These are phyloP conservation scores for Spinibarbus caldwelli DNA, from an alignment of 2,797 vertebrate species.

Conservation along the genomic window DNA sequence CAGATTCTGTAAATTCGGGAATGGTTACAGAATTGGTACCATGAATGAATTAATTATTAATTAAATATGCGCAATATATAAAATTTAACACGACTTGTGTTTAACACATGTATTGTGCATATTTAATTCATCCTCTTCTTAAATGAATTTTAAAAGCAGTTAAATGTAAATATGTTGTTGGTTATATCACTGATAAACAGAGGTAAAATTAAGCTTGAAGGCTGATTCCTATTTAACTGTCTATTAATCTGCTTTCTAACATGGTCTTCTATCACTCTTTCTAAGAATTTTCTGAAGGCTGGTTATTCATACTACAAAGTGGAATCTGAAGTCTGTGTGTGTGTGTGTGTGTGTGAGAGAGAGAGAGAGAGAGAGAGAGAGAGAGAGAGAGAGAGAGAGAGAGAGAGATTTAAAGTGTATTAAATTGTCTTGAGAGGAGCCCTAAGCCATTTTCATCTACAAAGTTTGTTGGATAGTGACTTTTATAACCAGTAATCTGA, in stretches of 20 bases:
- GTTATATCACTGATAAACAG: not conserved
- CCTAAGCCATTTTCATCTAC: conserved; percentile 9
- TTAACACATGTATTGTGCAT: not conserved
- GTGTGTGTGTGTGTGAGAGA: not conserved
- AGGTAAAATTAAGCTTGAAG: not conserved
- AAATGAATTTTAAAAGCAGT: not conserved
- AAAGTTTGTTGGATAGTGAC: conserved; percentile 10
- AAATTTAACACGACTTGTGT: not conserved
- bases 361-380: not conserved
- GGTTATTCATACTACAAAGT: not conserved
- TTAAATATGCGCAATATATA: not conserved
- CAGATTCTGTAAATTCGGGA: not conserved
- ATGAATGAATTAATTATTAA: not conserved
- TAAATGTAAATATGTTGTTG: too few species aligned
- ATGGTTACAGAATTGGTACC: not conserved
- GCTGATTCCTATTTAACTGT: not conserved
- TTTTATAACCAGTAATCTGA: conserved; percentile 18
- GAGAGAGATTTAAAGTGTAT: too few species aligned
- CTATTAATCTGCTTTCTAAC: not conserved
- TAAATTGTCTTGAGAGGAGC: conserved; percentile 5
- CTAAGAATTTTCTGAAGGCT: not conserved
- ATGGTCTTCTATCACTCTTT: not conserved
- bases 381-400: conserved; percentile 1
- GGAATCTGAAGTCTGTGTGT: not conserved
- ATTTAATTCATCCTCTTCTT: not conserved